A percentile compares a stretch with the other conserved stretches of the same genome.
phyloP scores from a whole-genome alignment of 2,797 vertebrate species.

The Acrocephalus scirpaceus region DNA sequence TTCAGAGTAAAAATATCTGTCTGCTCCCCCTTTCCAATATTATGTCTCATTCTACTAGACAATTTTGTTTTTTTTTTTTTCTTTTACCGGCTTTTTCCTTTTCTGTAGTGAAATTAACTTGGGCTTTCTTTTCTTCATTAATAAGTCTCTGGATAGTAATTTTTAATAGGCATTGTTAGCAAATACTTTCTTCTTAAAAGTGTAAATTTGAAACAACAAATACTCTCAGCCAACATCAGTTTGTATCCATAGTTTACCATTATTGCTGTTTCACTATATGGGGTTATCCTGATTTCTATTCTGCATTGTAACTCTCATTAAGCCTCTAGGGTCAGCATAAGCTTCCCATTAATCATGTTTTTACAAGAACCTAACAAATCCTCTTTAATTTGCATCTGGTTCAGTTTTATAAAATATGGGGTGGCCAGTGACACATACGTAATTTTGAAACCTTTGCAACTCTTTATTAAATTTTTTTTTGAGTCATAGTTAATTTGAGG shows the following conservation, averaged over 20 bases:
- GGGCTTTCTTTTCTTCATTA: neutral
- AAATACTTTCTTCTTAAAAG: neutral
- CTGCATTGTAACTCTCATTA: neutral
- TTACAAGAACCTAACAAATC: conserved; percentile 9
- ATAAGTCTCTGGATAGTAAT: neutral
- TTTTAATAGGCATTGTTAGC: neutral
- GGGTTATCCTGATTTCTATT: conserved; percentile 33
- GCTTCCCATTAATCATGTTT: neutral
- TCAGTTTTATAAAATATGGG: conserved; percentile 13
- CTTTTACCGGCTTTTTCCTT: neutral
- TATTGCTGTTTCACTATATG: neutral
- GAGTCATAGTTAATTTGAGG: neutral
- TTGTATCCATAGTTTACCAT: neutral
- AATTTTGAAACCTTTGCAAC: neutral
- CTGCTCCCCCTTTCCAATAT: neutral
- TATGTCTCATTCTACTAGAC: neutral
- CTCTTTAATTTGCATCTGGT: conserved; percentile 38
- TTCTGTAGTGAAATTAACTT: neutral
- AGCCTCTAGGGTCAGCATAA: conserved; percentile 18
- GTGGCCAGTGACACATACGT: neutral
- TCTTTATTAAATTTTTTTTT: neutral
- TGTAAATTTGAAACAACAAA: neutral
- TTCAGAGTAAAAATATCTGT: neutral
- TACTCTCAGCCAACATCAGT: neutral
- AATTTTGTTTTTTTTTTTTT: too few species aligned